Base-by-base conservation (phyloP, 2,797 vertebrate genomes). In the Pseudochaenichthys georgianus region DNA sequence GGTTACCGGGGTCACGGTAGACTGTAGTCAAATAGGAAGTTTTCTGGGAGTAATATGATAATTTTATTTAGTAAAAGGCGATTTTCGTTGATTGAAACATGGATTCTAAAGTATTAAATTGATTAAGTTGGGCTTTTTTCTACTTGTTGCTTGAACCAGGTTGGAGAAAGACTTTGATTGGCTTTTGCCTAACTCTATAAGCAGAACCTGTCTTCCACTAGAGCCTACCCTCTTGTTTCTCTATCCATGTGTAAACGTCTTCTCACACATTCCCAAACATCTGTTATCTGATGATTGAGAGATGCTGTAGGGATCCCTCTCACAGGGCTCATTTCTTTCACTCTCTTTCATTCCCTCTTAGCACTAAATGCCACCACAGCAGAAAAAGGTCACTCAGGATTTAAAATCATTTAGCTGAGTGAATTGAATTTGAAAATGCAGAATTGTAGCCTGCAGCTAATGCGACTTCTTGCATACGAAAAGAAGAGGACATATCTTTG, bases 401-500 rank as follows among this genome's bases (percentile, higher is more conserved):
- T 70, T 72, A 85, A 78, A 78, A 69, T 71, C 23, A 76, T 70
- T 80, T 80, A 74, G 54, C 52, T 63, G 60, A 80, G 76, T 77
- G 51, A 71, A 75, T 46, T 61, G 64, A 77, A 81, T 47, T 61
- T 55, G 47, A 47, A 70, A 65, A 63, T 67, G 70, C 43, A 69
- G 45, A 73, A 70, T 68, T 67, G 59, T 77, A 45, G 64, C 63
- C 68, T 42, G 34, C 58, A 72, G 80, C 9, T 45, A 19, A 58
- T 71, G 65, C 55, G 68, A 77, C 65, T 46, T 58, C 31, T 52
- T 46, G 58, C 19, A 53, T 38, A 70, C 53, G 45, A 9, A 66
- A 41, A 12, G 47, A 57, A 16, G 6, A 51, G 31, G 21, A 58
- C 68, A 55, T 59, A n/a, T 67, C n/a, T 62, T 47, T 54, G n/a